Evolutionary conservation across 2,113 vertebrate genomes (phyloP).

Genomic region (Salvator merianae): DNA sequence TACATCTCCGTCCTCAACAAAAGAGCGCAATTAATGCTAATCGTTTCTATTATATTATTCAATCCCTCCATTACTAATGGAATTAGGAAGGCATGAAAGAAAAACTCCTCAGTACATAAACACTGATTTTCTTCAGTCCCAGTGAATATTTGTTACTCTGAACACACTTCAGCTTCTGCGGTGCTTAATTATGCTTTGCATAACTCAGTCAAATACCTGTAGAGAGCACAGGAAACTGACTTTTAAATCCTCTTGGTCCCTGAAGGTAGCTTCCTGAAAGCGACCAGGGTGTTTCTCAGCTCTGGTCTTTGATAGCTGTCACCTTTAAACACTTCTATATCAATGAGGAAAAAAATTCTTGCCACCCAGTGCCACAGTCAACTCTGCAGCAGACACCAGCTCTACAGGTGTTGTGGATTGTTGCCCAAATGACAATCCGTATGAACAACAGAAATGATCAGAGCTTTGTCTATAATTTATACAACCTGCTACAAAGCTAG

Average conservation of each 20-base stretch:
- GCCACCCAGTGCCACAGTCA: not conserved
- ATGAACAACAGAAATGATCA: not conserved
- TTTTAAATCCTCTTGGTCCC: not conserved
- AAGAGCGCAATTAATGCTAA: slow-evolving; percentile 66
- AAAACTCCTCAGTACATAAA: slow-evolving; percentile 54
- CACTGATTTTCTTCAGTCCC: slow-evolving; percentile 5
- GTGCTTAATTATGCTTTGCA: slow-evolving; percentile 45
- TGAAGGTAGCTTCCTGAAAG: not conserved
- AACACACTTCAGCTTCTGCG: slow-evolving; percentile 33
- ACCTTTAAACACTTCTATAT: not conserved
- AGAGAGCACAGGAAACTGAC: not conserved
- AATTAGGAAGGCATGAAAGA: slow-evolving; percentile 60
- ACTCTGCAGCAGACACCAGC: not conserved
- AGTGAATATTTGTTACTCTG: slow-evolving; percentile 19
- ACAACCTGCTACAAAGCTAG: accelerated
- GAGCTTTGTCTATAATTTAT: not conserved
- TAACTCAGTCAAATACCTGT: not conserved
- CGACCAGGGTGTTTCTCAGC: not conserved
- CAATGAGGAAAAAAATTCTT: not conserved
- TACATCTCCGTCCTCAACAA: slow-evolving; percentile 67
- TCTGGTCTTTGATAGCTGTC: slow-evolving; percentile 43
- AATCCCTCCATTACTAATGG: slow-evolving; percentile 59
- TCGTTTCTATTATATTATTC: slow-evolving; percentile 62
- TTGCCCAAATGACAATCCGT: not conserved
- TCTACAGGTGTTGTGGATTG: not conserved